Conservation (phyloP, 2,113 vertebrate species). For the rabbit (Oryctolagus cuniculus) region DNA sequence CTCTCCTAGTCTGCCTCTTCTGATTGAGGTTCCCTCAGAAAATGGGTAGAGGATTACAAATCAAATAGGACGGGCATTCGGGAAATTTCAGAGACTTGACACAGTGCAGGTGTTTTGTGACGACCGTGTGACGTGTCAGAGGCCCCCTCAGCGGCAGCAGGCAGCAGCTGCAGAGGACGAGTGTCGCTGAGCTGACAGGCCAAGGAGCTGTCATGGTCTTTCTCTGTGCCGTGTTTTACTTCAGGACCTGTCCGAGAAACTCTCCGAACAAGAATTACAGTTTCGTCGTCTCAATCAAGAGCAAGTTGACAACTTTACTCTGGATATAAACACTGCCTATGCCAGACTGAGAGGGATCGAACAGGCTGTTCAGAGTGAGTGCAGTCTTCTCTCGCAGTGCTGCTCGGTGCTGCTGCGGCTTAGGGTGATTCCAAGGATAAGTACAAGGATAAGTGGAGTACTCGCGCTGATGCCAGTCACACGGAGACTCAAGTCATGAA, state of each 20-base stretch:
- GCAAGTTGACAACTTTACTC: slow-evolving; percentile 96
- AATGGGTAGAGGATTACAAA: not conserved
- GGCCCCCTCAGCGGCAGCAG: not conserved
- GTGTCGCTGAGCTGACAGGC: not conserved
- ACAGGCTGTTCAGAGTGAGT: slow-evolving; percentile 97
- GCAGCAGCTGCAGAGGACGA: not conserved
- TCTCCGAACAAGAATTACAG: slow-evolving; percentile 93
- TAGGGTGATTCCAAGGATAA: not conserved
- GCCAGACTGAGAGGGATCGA: slow-evolving; percentile 96
- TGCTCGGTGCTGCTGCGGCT: not conserved
- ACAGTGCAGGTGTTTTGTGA: not conserved
- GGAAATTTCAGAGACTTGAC: not conserved
- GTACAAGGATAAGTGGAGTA: not conserved
- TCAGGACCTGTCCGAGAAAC: slow-evolving; percentile 92
- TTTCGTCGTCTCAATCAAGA: slow-evolving; percentile 95
- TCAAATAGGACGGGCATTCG: not conserved
- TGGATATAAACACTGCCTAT: slow-evolving; percentile 97
- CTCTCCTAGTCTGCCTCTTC: not conserved
- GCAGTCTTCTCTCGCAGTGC: not conserved
- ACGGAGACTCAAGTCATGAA: not conserved
- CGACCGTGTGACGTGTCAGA: not conserved
- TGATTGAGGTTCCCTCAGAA: not conserved
- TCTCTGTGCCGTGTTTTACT: slow-evolving; percentile 54
- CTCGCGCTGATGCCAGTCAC: not conserved
- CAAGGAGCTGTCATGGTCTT: not conserved